Evolutionary conservation across 2,113 vertebrate genomes (phyloP), one percentile per base, ranked within the genome.

Genomic region (Pelobates fuscus): DNA sequence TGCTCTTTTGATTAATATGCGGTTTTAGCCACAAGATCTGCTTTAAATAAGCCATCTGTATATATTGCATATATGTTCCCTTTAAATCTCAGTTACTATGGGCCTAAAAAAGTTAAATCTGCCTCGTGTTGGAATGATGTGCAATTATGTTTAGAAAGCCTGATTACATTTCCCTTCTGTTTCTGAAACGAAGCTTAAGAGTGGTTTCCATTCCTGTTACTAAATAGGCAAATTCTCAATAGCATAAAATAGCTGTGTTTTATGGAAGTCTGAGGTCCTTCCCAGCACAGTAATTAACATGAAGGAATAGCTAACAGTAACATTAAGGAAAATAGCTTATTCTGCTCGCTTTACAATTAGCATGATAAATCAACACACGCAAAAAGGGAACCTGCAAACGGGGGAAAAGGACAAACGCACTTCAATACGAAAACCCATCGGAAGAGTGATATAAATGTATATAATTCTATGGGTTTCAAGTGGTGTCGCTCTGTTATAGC

Each of bases 281-380:
- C 69, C 60, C 69, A 26, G 58, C 69, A 71, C 69, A 71, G 69
- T 71, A 71, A 71, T 71, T 41, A 61, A 49, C 69, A 62, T 58
- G 29, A 43, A 44, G 57, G 58, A 71, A 71, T 71, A 61, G 69
- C 69, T 41, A 59, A 54, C 69, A 61, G 58, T 71, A 71, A 61
- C 58, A 61, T 57, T 29, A 71, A 62, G 15, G 44, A 17, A 49
- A 49, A 49, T 49, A 43, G 69, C 17, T 71, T 62, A 61, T 71
- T 71, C 57, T 29, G 37, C 58, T 71, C 58, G 2, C 11, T 23
- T 43, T 59, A 43, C 67, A 70, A 59, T 59, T 71, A 71, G 57
- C 46, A 61, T 71, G 57, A 61, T 71, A 71, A 71, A 71, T 71
- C 69, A 71, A 30, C 59, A 44, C 58, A 29, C 24, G 58, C 69